phyloP scores from a whole-genome alignment of 2,888 invertebrate genomes.

The Cryptocephalus moraei region DNA sequence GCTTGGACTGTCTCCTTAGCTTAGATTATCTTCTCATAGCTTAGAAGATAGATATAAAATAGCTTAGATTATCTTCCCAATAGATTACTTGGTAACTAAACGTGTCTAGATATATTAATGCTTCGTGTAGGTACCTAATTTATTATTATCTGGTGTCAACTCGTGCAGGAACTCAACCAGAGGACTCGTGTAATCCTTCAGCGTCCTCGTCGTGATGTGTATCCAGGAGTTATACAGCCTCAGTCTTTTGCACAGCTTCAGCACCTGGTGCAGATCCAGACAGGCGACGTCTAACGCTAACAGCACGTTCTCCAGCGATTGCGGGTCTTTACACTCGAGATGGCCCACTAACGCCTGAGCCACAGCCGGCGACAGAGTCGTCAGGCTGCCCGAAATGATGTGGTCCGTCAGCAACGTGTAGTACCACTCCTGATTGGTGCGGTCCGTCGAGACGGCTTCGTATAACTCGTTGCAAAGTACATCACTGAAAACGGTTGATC shows the following conservation, averaged over 20 bases:
- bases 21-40: no score
- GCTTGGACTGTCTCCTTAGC: no score
- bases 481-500: slow-evolving; percentile 33
- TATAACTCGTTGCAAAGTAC: slow-evolving; percentile 54
- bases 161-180: slow-evolving; percentile 55
- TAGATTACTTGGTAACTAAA: no score
- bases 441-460: slow-evolving; percentile 45
- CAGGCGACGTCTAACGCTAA: slow-evolving; percentile 63
- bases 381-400: slow-evolving; percentile 53
- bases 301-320: slow-evolving; percentile 59
- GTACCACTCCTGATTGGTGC: slow-evolving; percentile 42
- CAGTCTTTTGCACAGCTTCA: slow-evolving; percentile 42
- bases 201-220: slow-evolving; percentile 67
- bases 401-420: slow-evolving; percentile 61
- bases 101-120: no score
- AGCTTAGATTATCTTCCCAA: no score
- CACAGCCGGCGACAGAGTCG: slow-evolving; percentile 54
- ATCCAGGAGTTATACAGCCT: slow-evolving; percentile 60
- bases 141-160: slow-evolving; percentile 41
- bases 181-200: slow-evolving; percentile 64
- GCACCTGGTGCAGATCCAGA: slow-evolving; percentile 65
- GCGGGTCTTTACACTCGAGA: slow-evolving; percentile 48
- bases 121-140: no score
- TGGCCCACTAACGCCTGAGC: slow-evolving; percentile 63
- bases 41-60: no score